Evolutionary conservation across 2,797 vertebrate genomes (phyloP).

Genomic region (Euphonia xanthogaster): DNA sequence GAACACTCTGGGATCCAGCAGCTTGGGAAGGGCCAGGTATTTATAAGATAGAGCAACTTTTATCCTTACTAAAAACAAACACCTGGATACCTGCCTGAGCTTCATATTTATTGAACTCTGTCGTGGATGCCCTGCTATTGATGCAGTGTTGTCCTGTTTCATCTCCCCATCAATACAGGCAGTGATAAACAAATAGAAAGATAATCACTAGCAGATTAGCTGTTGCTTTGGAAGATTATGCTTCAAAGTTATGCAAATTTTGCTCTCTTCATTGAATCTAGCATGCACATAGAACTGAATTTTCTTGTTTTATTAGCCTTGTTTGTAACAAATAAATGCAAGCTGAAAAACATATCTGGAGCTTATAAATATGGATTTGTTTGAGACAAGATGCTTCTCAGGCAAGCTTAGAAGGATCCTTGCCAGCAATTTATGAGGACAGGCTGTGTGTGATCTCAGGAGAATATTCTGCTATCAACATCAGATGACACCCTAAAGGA

Average conservation of each 20-base stretch:
- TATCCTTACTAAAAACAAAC: background rate
- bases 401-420: constrained; percentile 16
- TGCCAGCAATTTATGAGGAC: constrained; percentile 45
- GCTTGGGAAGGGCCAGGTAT: background rate
- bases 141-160: background rate
- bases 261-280: constrained; percentile 12
- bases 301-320: constrained; percentile 58
- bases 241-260: constrained; percentile 64
- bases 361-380: constrained; percentile 60
- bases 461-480: constrained; percentile 3
- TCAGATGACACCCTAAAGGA: background rate
- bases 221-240: constrained; percentile 38
- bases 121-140: background rate
- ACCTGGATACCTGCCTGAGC: background rate
- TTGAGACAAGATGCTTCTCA: constrained; percentile 47
- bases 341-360: constrained; percentile 36
- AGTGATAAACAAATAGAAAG: constrained; percentile 28
- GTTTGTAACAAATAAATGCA: constrained; percentile 58
- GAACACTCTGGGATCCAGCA: constrained; percentile 3
- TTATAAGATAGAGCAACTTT: background rate
- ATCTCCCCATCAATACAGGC: background rate
- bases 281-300: background rate
- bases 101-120: background rate
- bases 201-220: constrained; percentile 56
- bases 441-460: constrained; percentile 6